A percentile compares a stretch with the other conserved stretches of the same genome.
phyloP scores from a whole-genome alignment of 2,113 vertebrate genomes.

The Grammomys dolichurus region DNA sequence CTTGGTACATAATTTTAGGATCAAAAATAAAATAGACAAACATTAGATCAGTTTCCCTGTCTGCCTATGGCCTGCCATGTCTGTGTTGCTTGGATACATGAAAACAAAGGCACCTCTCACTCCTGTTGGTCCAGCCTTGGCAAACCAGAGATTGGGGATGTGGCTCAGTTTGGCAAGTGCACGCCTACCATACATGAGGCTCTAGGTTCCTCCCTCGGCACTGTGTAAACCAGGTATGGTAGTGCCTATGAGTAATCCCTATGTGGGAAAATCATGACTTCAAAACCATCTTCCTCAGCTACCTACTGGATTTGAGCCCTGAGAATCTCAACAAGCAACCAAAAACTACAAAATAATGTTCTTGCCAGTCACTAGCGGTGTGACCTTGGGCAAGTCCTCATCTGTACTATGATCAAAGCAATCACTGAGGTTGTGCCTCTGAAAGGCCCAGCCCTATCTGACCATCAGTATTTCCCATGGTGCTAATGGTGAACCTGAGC shows the following conservation, averaged over 20 bases:
- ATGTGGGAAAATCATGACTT: not conserved
- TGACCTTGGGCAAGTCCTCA: slow-evolving; percentile 18
- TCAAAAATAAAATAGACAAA: slow-evolving; percentile 12
- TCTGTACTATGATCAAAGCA: not conserved
- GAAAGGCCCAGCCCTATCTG: not conserved
- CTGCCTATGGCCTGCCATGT: not conserved
- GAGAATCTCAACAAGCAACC: not conserved
- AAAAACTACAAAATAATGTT: not conserved
- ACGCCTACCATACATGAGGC: no score
- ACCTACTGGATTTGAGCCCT: not conserved
- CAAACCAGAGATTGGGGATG: not conserved
- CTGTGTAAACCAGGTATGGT: no score
- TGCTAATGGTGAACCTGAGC: not conserved
- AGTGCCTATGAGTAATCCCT: not conserved
- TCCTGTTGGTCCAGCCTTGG: not conserved
- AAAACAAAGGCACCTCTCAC: not conserved
- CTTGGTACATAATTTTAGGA: slow-evolving; percentile 26
- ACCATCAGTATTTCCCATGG: not conserved
- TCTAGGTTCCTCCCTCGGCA: not conserved
- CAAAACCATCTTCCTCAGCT: not conserved
- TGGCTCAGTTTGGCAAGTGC: not conserved
- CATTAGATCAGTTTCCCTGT: not conserved
- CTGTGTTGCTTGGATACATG: not conserved
- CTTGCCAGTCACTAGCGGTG: not conserved
- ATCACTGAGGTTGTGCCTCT: not conserved